These are phyloP conservation scores for Zingel zingel DNA, from an alignment of 2,113 vertebrate species.

Conservation along the genomic window DNA sequence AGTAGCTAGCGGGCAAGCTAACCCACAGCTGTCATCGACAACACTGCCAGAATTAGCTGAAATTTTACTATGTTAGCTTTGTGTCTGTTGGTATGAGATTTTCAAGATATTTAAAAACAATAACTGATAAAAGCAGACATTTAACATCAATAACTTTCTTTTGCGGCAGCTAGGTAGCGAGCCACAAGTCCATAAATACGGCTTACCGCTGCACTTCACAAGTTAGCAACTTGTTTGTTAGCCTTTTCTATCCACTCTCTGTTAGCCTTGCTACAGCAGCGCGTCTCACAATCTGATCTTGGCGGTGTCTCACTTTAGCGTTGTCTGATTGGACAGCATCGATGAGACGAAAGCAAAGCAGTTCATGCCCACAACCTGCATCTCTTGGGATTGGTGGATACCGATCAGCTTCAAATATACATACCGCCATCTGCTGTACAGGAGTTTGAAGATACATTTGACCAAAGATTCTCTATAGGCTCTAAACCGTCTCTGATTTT, in stretches of 20 bases:
- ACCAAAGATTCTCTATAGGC: too few relatives aligned
- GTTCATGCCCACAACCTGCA: conserved; percentile 46
- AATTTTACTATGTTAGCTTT: conserved; percentile 4
- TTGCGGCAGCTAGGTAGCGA: background rate
- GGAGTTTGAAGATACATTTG: conserved; percentile 6
- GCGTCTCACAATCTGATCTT: conserved; percentile 86
- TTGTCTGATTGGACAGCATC: conserved; percentile 76
- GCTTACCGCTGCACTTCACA: conserved; percentile 76
- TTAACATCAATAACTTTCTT: background rate
- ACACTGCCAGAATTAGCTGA: conserved; percentile 29
- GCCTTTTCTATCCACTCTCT: conserved; percentile 50
- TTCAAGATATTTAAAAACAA: background rate
- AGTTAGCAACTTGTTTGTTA: conserved; percentile 62
- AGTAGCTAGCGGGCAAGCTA: conserved; percentile 56
- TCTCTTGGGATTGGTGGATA: conserved; percentile 29
- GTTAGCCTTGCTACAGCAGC: conserved; percentile 74
- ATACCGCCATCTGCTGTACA: conserved; percentile 49
- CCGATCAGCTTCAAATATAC: background rate
- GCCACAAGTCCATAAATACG: conserved; percentile 6
- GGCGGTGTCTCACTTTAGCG: conserved; percentile 82
- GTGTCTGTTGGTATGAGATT: background rate
- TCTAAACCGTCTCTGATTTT: too few relatives aligned
- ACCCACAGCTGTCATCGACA: conserved; percentile 68
- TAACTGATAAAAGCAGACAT: background rate
- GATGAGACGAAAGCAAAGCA: conserved; percentile 62